A percentile compares a stretch with the other conserved stretches of the same genome.
These are phyloP conservation scores for Yponomeuta cagnagella DNA, from an alignment of 2,888 invertebrate genomes.

Conservation along the genomic window DNA sequence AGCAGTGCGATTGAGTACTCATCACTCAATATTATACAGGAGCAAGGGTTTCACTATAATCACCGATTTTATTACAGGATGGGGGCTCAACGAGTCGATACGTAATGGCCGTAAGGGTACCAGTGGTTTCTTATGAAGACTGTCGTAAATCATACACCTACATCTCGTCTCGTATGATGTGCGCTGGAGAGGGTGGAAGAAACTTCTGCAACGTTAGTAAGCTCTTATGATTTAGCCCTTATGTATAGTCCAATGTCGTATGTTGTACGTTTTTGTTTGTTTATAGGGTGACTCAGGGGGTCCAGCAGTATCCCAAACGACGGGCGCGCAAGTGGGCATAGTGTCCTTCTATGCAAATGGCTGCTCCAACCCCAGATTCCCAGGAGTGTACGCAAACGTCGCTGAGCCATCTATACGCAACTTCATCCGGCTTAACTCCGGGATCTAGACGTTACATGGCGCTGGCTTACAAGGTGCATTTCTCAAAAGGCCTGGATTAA, in stretches of 20 bases:
- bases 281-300: constrained; percentile 54
- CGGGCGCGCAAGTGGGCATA: constrained; percentile 33
- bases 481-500: not conserved
- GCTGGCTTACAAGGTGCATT: not conserved
- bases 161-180: constrained; percentile 52
- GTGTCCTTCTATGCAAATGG: constrained; percentile 41
- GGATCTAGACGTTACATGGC: constrained; percentile 21
- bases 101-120: constrained; percentile 42
- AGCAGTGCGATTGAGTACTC: too few relatives aligned
- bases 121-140: constrained; percentile 30
- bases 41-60: too few relatives aligned
- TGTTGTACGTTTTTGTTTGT: not conserved
- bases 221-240: too few relatives aligned
- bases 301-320: constrained; percentile 33
- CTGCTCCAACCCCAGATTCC: constrained; percentile 38
- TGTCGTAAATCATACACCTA: constrained; percentile 31
- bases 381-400: constrained; percentile 44
- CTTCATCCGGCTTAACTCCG: constrained; percentile 32
- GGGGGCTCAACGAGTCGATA: constrained; percentile 34
- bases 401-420: constrained; percentile 25
- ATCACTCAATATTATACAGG: too few relatives aligned
- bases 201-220: constrained; percentile 57
- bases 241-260: too few relatives aligned
- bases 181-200: constrained; percentile 61
- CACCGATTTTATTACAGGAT: constrained; percentile 33